Conservation (phyloP, 2,113 vertebrate genomes). For the Balaenoptera acutorostrata region DNA sequence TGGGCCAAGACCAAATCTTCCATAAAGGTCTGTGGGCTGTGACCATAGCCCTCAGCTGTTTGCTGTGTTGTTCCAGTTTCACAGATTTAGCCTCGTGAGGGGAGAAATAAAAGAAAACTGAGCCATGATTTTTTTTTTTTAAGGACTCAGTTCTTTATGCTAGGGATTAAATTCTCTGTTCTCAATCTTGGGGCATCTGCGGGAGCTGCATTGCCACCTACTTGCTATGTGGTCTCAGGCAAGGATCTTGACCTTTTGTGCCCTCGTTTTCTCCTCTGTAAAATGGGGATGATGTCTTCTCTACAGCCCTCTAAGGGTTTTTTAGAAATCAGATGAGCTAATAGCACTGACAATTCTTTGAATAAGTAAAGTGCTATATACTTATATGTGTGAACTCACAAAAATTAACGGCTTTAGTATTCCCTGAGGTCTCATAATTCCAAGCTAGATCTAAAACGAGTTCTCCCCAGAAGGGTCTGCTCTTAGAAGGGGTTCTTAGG, state of each 20-base stretch:
- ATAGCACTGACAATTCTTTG: not conserved
- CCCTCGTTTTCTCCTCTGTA: not conserved
- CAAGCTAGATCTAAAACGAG: not conserved
- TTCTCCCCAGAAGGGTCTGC: not conserved
- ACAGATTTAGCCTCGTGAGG: not conserved
- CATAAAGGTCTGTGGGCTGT: constrained; percentile 50
- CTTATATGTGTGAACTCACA: not conserved
- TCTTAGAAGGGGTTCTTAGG: not conserved
- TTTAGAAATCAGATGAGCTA: not conserved
- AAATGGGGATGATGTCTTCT: not conserved
- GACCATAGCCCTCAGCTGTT: constrained; percentile 25
- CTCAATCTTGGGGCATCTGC: not conserved
- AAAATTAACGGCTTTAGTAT: not conserved
- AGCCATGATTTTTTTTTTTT: not conserved
- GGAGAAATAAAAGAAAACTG: not conserved
- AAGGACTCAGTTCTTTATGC: not conserved
- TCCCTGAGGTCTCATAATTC: not conserved
- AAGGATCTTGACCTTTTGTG: not conserved
- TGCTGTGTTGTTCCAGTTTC: constrained; percentile 7
- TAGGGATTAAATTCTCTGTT: not conserved
- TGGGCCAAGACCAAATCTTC: constrained; percentile 51
- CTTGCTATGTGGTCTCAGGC: not conserved
- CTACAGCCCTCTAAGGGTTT: not conserved
- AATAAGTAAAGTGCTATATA: not conserved
- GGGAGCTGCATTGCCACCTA: not conserved